phyloP scores from a whole-genome alignment of 2,797 vertebrate genomes.

The Eulemur rubriventer region DNA sequence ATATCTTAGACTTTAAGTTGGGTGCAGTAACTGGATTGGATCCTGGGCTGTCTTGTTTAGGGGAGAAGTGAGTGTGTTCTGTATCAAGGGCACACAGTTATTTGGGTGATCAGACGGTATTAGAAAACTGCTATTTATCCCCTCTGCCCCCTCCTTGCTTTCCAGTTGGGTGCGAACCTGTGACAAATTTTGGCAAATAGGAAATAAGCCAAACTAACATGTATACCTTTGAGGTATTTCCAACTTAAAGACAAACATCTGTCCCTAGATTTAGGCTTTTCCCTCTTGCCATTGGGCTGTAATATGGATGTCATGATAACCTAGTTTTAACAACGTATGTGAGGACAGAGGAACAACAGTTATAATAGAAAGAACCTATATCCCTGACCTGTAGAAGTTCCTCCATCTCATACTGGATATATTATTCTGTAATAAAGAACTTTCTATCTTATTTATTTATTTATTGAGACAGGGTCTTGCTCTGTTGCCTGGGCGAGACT shows the following conservation, averaged over 20 bases:
- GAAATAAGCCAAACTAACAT: neutral
- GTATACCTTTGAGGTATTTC: neutral
- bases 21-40: neutral
- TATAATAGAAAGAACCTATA: neutral
- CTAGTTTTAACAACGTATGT: too few relatives aligned
- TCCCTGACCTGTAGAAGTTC: neutral
- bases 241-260: neutral
- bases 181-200: neutral
- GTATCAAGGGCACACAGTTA: neutral
- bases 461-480: neutral
- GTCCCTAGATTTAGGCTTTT: neutral
- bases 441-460: neutral
- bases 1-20: neutral
- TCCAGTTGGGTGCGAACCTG: neutral
- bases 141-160: neutral
- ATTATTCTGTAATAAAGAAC: neutral
- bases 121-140: neutral
- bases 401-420: neutral
- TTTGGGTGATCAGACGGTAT: neutral
- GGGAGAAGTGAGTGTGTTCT: neutral
- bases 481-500: neutral
- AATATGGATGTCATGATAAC: neutral
- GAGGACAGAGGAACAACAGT: neutral
- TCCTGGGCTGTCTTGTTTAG: neutral
- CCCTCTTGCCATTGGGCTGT: neutral